These are phyloP conservation scores for Sycophaga agraensis DNA, from an alignment of 1,140 invertebrate genomes.

Conservation along the genomic window DNA sequence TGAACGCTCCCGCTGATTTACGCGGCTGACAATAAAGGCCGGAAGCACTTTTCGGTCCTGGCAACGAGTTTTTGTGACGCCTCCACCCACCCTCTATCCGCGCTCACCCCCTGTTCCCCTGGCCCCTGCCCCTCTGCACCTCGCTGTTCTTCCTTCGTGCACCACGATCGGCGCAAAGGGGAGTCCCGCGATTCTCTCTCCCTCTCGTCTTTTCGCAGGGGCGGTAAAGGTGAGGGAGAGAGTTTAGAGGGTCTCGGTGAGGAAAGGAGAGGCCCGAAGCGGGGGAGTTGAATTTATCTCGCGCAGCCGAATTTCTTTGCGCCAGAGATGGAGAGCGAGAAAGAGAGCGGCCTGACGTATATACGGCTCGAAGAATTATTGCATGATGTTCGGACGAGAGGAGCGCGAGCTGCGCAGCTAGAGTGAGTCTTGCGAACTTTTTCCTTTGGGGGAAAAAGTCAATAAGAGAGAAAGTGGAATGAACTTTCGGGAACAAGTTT, in stretches of 20 bases:
- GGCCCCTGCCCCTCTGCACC: background rate
- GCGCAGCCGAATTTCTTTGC: slow-evolving; percentile 22
- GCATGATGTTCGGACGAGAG: slow-evolving; percentile 33
- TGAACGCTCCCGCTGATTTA: slow-evolving; percentile 45
- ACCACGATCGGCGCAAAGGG: background rate
- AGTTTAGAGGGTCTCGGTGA: background rate
- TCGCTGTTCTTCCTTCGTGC: background rate
- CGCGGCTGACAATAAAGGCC: slow-evolving; percentile 45
- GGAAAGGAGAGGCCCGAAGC: background rate
- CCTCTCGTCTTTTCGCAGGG: background rate
- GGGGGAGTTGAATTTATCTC: background rate
- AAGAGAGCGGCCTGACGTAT: background rate
- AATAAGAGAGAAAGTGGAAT: background rate
- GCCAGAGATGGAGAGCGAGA: background rate
- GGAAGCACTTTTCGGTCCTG: slow-evolving; percentile 45
- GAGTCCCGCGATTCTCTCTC: background rate
- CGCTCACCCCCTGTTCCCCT: background rate
- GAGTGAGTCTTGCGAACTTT: background rate
- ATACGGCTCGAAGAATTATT: slow-evolving; percentile 26
- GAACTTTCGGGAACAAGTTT: background rate
- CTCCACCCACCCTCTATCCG: slow-evolving; percentile 27
- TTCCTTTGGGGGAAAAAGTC: background rate
- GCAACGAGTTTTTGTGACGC: slow-evolving; percentile 44
- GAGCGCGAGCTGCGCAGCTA: background rate
- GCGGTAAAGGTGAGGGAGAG: background rate